Evolutionary conservation across 2,797 vertebrate species (phyloP).

Genomic region (Phoxinus dragarum): DNA sequence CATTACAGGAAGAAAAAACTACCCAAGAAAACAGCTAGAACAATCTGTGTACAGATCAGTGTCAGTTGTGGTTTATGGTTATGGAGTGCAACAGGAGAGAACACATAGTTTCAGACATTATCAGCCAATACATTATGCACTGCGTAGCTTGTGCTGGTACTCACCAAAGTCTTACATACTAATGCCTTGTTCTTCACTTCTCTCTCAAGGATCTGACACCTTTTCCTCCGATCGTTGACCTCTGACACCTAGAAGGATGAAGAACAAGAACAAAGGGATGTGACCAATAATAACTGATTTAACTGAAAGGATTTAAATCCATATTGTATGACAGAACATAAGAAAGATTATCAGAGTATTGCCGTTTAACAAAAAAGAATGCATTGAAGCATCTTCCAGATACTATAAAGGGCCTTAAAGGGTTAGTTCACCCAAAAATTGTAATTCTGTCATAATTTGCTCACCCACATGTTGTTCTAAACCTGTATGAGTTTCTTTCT

Average conservation of each 20-base stretch:
- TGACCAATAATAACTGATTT: conserved; percentile 1
- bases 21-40: neutral
- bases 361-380: neutral
- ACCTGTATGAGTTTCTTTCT: no score
- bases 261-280: conserved; percentile 14
- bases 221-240: conserved; percentile 56
- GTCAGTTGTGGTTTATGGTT: neutral
- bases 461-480: no score
- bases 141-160: neutral
- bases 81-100: neutral
- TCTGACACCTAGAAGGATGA: conserved; percentile 55
- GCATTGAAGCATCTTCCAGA: neutral
- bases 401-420: neutral
- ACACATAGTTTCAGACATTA: neutral
- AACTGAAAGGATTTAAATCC: neutral
- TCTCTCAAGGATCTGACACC: conserved; percentile 55
- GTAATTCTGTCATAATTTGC: no score
- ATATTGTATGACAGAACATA: conserved; percentile 11
- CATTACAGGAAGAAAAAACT: neutral
- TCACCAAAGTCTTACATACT: conserved; percentile 62
- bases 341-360: neutral
- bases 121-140: neutral
- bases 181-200: conserved; percentile 59
- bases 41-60: neutral
- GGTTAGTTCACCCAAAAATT: no score